phyloP scores from a whole-genome alignment of 2,113 vertebrate species.

The Orientallactaga bullata region DNA sequence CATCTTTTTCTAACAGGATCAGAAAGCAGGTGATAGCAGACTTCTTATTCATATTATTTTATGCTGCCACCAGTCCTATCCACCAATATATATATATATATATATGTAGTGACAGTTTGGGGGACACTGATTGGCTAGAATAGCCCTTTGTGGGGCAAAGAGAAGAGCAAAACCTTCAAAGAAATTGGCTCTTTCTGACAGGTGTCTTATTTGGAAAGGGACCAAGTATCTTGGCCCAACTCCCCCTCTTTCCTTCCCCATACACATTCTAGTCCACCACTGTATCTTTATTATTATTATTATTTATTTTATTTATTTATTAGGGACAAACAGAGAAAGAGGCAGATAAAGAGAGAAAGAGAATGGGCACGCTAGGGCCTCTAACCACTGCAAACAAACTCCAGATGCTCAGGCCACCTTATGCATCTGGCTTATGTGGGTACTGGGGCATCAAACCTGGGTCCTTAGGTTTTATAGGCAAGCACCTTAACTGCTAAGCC shows the following conservation, averaged over 20 bases:
- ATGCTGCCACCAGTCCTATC: neutral
- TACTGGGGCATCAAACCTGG: too few relatives aligned
- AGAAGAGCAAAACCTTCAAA: neutral
- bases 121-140: neutral
- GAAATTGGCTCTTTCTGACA: neutral
- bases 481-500: too few relatives aligned
- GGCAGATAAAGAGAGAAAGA: too few relatives aligned
- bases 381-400: too few relatives aligned
- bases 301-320: too few relatives aligned
- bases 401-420: too few relatives aligned
- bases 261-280: neutral
- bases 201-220: neutral
- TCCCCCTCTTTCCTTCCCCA: too few relatives aligned
- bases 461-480: too few relatives aligned
- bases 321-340: too few relatives aligned
- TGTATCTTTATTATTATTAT: too few relatives aligned
- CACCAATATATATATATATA: neutral
- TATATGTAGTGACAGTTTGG: neutral
- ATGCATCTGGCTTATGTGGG: too few relatives aligned
- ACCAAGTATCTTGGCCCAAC: neutral
- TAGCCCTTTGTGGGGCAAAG: neutral
- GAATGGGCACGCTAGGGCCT: too few relatives aligned
- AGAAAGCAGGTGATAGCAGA: neutral
- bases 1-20: neutral
- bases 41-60: neutral